A percentile compares a stretch with the other conserved stretches of the same genome.
phyloP scores from a whole-genome alignment of 1,140 invertebrate genomes.

The Drosophila tristis region DNA sequence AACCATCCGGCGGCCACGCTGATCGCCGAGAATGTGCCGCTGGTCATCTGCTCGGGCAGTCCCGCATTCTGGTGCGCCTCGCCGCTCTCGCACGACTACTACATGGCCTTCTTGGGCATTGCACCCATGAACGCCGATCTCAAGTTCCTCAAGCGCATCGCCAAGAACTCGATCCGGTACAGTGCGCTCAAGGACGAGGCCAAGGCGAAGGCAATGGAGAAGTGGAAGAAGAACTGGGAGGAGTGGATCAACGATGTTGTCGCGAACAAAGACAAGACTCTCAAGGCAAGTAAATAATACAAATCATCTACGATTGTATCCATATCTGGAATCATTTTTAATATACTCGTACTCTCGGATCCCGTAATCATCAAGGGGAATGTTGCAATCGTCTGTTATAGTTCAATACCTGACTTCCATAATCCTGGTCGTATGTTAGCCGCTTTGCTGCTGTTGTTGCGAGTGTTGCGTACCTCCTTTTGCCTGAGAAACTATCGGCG shows the following conservation, averaged over 20 bases:
- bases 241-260: constrained; percentile 46
- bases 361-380: too few species aligned
- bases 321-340: too few species aligned
- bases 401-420: too few species aligned
- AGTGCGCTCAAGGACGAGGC: constrained; percentile 77
- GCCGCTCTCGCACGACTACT: constrained; percentile 92
- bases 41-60: constrained; percentile 88
- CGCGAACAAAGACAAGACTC: constrained; percentile 1
- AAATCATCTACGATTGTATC: not conserved
- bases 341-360: too few species aligned
- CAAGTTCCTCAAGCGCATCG: constrained; percentile 90
- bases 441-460: too few species aligned
- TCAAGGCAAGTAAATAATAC: not conserved
- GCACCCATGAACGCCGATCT: constrained; percentile 90
- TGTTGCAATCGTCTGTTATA: not conserved
- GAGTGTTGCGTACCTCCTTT: too few species aligned
- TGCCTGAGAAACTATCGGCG: too few species aligned
- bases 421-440: too few species aligned
- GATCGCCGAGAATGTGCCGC: constrained; percentile 86
- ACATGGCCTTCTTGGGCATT: constrained; percentile 91
- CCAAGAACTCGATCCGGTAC: constrained; percentile 90
- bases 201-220: constrained; percentile 47
- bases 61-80: constrained; percentile 90
- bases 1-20: constrained; percentile 91
- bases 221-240: constrained; percentile 74